Conservation (phyloP, 30 jellyfish, hydroid and myxozoan species). For the Aurelia aurita complex sp. Pacific region DNA sequence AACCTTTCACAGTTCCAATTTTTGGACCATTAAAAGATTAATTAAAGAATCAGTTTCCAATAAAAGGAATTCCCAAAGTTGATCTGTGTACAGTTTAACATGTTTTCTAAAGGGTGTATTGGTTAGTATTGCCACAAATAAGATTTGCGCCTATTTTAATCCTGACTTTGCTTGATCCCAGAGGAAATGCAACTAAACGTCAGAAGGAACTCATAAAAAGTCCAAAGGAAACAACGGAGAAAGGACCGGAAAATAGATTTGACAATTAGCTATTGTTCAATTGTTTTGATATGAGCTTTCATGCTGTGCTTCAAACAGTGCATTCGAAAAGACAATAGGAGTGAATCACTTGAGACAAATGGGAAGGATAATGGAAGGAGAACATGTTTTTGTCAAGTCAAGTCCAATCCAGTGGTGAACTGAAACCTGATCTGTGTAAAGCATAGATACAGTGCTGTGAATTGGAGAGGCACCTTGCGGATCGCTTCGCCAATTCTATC, state of each 20-base stretch:
- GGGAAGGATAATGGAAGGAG: conserved; percentile 31
- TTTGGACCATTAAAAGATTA: too few species aligned
- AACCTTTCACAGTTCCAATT: too few species aligned
- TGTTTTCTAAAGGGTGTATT: too few species aligned
- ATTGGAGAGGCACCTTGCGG: too few species aligned
- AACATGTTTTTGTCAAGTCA: conserved; percentile 20
- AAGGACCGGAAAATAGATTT: conserved; percentile 21
- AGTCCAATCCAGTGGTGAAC: too few species aligned
- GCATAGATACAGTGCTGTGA: too few species aligned
- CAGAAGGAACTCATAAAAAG: conserved; percentile 20
- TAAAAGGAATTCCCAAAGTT: too few species aligned
- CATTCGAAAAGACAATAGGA: conserved; percentile 10
- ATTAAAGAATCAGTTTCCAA: too few species aligned
- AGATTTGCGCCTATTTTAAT: conserved; percentile 14
- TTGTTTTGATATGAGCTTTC: conserved; percentile 11
- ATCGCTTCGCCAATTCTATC: too few species aligned
- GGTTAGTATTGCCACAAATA: conserved; percentile 16
- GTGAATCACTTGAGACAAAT: conserved; percentile 36
- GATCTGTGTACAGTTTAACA: too few species aligned
- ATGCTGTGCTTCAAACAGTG: conserved; percentile 5
- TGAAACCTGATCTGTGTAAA: too few species aligned
- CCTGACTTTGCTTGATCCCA: conserved; percentile 1
- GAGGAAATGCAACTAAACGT: neutral
- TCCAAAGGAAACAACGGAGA: conserved; percentile 6
- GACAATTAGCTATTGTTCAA: conserved; percentile 39